Conservation (phyloP, 2,888 invertebrate genomes). For the Eilema depressum region DNA sequence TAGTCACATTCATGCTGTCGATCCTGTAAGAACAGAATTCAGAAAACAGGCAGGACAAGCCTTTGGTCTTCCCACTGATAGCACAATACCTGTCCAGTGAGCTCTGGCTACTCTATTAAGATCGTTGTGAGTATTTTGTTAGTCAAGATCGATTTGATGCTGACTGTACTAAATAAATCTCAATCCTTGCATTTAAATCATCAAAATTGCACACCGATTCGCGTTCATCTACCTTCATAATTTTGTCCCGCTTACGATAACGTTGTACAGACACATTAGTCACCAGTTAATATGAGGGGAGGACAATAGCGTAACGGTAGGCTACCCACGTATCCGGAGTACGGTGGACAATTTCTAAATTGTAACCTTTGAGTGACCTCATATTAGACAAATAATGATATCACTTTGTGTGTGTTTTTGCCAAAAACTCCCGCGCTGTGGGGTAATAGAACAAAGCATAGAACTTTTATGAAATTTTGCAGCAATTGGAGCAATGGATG, state of each 20-base stretch:
- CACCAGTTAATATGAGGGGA: slow-evolving; percentile 52
- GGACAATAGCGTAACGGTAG: slow-evolving; percentile 61
- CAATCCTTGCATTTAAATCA: not conserved
- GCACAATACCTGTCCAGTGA: no score
- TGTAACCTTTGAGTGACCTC: slow-evolving; percentile 49
- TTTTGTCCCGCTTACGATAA: slow-evolving; percentile 13
- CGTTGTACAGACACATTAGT: slow-evolving; percentile 29
- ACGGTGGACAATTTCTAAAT: slow-evolving; percentile 48
- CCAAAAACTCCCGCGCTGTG: not conserved
- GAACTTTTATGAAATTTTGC: not conserved
- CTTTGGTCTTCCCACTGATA: no score
- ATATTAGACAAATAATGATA: slow-evolving; percentile 18
- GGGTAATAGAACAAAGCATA: not conserved
- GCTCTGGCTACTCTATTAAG: no score
- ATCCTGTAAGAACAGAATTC: no score
- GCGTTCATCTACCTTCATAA: slow-evolving; percentile 8
- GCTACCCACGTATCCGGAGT: slow-evolving; percentile 59
- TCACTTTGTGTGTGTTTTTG: slow-evolving; percentile 6
- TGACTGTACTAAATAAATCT: no score
- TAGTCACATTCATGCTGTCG: no score
- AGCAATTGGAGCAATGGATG: not conserved
- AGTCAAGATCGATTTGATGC: no score
- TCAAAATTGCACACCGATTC: slow-evolving; percentile 13
- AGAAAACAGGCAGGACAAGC: no score
- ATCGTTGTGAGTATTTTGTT: no score